These are phyloP conservation scores for Machimus rusticus DNA, from an alignment of 2,888 invertebrate genomes.

Conservation along the genomic window DNA sequence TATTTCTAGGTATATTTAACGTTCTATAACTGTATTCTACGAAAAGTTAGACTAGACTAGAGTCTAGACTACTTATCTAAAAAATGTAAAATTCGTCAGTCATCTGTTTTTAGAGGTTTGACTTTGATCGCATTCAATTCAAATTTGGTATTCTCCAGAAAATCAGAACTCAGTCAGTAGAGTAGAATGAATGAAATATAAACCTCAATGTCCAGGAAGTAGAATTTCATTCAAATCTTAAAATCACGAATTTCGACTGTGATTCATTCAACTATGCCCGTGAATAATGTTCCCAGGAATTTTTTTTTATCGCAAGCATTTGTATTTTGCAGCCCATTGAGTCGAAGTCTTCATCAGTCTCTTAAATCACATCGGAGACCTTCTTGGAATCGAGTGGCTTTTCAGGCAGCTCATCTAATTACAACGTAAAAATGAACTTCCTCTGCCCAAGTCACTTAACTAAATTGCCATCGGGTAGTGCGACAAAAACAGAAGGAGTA, in stretches of 20 bases:
- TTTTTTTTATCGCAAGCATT: background rate
- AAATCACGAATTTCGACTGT: background rate
- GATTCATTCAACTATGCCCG: background rate
- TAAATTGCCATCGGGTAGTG: background rate
- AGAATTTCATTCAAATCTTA: background rate
- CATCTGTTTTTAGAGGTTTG: background rate
- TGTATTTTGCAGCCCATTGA: background rate
- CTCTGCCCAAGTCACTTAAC: background rate
- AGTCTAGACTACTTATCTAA: too few relatives aligned
- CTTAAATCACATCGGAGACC: background rate
- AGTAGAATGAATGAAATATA: background rate
- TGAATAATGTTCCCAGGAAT: background rate
- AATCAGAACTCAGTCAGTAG: background rate
- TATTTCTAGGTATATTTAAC: too few relatives aligned
- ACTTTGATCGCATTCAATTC: background rate
- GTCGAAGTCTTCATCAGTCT: background rate
- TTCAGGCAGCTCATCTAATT: background rate
- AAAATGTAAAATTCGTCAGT: background rate
- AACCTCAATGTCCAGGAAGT: background rate
- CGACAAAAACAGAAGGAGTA: background rate
- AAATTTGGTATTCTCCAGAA: background rate
- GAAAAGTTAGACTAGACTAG: background rate
- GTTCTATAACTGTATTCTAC: too few relatives aligned
- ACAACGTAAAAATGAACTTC: background rate
- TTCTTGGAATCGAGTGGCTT: background rate